Evolutionary conservation across 2,888 invertebrate species (phyloP).

Genomic region (Synergus itoensis): DNA sequence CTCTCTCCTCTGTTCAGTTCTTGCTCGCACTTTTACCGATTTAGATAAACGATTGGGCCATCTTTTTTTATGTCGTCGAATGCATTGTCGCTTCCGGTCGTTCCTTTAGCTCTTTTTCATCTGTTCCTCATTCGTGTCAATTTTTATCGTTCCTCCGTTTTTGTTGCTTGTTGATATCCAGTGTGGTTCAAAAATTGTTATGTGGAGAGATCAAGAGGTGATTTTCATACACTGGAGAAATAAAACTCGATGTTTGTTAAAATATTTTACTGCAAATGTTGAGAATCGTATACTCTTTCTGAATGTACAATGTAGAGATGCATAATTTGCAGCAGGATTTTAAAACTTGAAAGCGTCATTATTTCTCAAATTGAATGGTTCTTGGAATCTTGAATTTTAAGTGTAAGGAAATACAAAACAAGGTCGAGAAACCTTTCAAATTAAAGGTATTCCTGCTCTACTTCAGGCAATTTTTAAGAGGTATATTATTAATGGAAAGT

Average conservation of each 20-base stretch:
- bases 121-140: slow-evolving; percentile 14
- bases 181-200: slow-evolving; percentile 1
- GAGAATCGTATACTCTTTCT: background rate
- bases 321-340: background rate
- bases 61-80: slow-evolving; percentile 44
- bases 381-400: background rate
- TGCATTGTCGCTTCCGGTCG: slow-evolving; percentile 55
- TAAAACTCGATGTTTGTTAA: background rate
- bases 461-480: background rate
- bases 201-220: background rate
- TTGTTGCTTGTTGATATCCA: background rate
- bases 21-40: slow-evolving; percentile 51
- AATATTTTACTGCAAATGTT: background rate
- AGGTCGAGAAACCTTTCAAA: background rate
- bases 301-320: background rate
- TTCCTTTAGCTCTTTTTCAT: slow-evolving; percentile 42
- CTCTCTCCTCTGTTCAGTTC: slow-evolving; percentile 46
- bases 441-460: background rate
- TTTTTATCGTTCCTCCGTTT: slow-evolving; percentile 11
- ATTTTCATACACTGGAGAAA: background rate
- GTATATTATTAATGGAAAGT: background rate
- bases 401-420: background rate
- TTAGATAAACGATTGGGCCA: slow-evolving; percentile 59
- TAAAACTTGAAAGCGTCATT: background rate
- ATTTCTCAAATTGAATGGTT: background rate